Percentiles rank a stretch among this genome's conserved stretches.
Conservation (phyloP, 2,113 vertebrate species). For the Pleuronectes platessa region DNA sequence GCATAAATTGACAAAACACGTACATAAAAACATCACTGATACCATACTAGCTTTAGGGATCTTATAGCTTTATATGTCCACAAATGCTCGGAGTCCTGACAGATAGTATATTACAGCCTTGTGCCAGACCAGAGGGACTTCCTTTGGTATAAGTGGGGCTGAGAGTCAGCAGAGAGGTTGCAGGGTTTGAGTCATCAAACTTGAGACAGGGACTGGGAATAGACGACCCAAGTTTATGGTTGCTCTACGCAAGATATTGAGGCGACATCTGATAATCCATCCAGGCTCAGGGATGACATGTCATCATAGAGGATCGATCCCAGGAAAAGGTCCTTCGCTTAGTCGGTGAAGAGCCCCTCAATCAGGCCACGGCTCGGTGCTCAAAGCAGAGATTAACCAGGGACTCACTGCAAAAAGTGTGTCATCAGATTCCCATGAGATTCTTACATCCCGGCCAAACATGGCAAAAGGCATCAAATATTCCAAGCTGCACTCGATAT, state of each 20-base stretch:
- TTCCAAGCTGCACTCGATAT: background rate
- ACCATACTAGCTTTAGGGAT: slow-evolving; percentile 60
- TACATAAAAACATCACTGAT: slow-evolving; percentile 19
- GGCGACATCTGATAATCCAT: slow-evolving; percentile 52
- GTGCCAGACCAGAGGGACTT: slow-evolving; percentile 28
- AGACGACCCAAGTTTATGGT: slow-evolving; percentile 33
- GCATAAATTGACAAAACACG: slow-evolving; percentile 10
- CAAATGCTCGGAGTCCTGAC: slow-evolving; percentile 1
- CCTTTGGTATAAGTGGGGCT: slow-evolving; percentile 56
- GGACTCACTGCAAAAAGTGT: slow-evolving; percentile 1
- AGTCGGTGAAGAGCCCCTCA: slow-evolving; percentile 42
- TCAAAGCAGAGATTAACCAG: slow-evolving; percentile 12
- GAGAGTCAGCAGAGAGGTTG: slow-evolving; percentile 11
- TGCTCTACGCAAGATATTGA: slow-evolving; percentile 44
- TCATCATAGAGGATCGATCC: slow-evolving; percentile 57
- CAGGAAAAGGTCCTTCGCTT: slow-evolving; percentile 31
- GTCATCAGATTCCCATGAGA: background rate
- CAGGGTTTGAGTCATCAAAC: slow-evolving; percentile 31
- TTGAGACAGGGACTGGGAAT: slow-evolving; percentile 24
- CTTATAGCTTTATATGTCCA: slow-evolving; percentile 33
- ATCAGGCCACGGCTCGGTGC: slow-evolving; percentile 43
- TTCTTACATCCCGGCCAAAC: background rate
- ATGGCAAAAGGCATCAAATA: background rate
- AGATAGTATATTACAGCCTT: slow-evolving; percentile 30
- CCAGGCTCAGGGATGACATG: slow-evolving; percentile 53